Conservation (phyloP, 2,888 invertebrate genomes). For the Philopedon plagiatum region DNA sequence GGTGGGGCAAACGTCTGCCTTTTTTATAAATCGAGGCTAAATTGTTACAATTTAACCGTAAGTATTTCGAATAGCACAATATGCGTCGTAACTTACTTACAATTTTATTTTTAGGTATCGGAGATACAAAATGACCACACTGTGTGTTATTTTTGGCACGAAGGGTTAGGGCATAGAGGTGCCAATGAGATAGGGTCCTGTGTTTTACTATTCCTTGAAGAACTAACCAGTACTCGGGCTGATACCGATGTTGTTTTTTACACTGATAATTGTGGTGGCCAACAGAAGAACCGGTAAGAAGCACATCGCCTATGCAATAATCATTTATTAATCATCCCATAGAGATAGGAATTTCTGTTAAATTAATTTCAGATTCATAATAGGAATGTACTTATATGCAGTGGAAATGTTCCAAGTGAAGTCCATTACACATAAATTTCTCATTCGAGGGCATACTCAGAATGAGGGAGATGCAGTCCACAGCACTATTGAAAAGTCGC, state of each 20-base stretch:
- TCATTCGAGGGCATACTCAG: constrained; percentile 46
- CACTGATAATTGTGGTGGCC: constrained; percentile 33
- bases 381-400: constrained; percentile 35
- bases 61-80: constrained; percentile 2
- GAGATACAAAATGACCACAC: not conserved
- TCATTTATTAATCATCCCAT: not conserved
- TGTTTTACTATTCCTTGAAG: constrained; percentile 29
- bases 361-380: constrained; percentile 33
- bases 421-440: constrained; percentile 44
- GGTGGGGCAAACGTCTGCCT: constrained; percentile 13
- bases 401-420: constrained; percentile 27
- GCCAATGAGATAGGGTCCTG: constrained; percentile 38
- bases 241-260: constrained; percentile 25
- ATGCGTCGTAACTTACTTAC: not conserved
- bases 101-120: not conserved
- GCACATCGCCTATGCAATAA: not conserved
- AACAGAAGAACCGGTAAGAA: constrained; percentile 9
- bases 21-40: constrained; percentile 22
- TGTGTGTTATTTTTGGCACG: constrained; percentile 39
- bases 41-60: constrained; percentile 11
- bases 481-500: constrained; percentile 35
- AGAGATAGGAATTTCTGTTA: not conserved
- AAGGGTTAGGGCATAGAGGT: constrained; percentile 44
- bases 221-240: constrained; percentile 17
- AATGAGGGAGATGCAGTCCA: constrained; percentile 44